Conservation (phyloP, 1,140 invertebrate genomes). For the Zaprionus inermis region DNA sequence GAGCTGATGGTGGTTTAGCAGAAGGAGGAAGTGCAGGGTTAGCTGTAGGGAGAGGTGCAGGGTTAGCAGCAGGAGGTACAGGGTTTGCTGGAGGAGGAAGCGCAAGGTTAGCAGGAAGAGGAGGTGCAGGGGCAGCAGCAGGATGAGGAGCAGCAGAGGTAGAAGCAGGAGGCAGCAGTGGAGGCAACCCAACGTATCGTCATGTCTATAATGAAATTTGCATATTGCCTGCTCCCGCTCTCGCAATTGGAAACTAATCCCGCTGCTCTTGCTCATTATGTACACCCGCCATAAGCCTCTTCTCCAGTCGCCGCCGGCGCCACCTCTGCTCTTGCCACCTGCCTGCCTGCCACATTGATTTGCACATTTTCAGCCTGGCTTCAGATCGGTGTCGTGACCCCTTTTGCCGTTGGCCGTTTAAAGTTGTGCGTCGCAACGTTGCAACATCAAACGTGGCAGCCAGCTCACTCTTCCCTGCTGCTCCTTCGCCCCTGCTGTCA, state of each 20-base stretch:
- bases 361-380: slow-evolving; percentile 41
- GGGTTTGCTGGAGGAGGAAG: neutral
- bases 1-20: too few species aligned
- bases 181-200: neutral
- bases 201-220: slow-evolving; percentile 23
- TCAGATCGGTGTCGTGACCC: slow-evolving; percentile 20
- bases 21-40: too few species aligned
- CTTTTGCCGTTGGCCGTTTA: neutral
- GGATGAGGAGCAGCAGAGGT: neutral
- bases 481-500: neutral
- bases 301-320: neutral
- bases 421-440: slow-evolving; percentile 9
- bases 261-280: slow-evolving; percentile 9
- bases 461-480: neutral
- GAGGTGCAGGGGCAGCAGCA: neutral
- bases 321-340: neutral
- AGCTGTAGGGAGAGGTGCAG: neutral
- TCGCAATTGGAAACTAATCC: neutral
- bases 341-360: slow-evolving; percentile 38
- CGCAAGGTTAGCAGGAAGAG: neutral
- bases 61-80: neutral
- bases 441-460: slow-evolving; percentile 19
- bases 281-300: slow-evolving; percentile 7
- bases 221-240: slow-evolving; percentile 4
- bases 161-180: too few species aligned